A percentile compares a stretch with the other conserved stretches of the same genome.
Evolutionary conservation across 1,140 invertebrate species (phyloP).

Genomic region (Trigoniulus corallinus): DNA sequence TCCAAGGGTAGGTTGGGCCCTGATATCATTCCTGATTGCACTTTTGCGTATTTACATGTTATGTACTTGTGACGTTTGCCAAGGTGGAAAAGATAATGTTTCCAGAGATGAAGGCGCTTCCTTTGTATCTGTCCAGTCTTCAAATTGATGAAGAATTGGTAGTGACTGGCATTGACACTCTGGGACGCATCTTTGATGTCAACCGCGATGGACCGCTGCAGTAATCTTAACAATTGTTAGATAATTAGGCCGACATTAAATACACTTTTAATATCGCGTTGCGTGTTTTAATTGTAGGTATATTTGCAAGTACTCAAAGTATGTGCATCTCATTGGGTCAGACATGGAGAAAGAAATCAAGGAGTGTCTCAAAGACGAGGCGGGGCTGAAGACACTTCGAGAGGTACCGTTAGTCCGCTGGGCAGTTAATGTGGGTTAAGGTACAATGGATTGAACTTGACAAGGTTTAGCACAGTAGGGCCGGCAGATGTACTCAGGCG

Average conservation of each 20-base stretch:
- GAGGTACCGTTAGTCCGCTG: conserved; percentile 5
- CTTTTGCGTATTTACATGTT: not conserved
- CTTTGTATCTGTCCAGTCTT: conserved; percentile 23
- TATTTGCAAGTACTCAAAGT: conserved; percentile 43
- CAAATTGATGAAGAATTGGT: conserved; percentile 24
- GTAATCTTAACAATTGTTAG: conserved; percentile 14
- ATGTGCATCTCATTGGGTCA: conserved; percentile 50
- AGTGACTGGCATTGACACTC: conserved; percentile 27
- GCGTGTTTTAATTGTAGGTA: conserved; percentile 26
- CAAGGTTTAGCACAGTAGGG: conserved; percentile 5
- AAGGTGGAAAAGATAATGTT: conserved; percentile 29
- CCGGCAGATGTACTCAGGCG: conserved; percentile 1
- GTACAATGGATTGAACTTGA: not conserved
- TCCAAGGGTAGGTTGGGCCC: conserved; percentile 18
- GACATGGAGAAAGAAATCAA: conserved; percentile 42
- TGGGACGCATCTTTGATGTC: conserved; percentile 34
- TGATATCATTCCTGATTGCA: not conserved
- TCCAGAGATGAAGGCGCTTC: conserved; percentile 25
- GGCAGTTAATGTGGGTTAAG: conserved; percentile 5
- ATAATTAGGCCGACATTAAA: not conserved
- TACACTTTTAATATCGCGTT: not conserved
- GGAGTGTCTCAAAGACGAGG: conserved; percentile 44
- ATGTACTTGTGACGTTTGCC: too few species aligned
- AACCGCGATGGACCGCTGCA: conserved; percentile 47
- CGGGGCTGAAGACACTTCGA: conserved; percentile 34